Percentiles rank a stretch among this genome's conserved stretches.
These are phyloP conservation scores for Pagetopsis macropterus DNA, from an alignment of 2,797 vertebrate species.

Conservation along the genomic window DNA sequence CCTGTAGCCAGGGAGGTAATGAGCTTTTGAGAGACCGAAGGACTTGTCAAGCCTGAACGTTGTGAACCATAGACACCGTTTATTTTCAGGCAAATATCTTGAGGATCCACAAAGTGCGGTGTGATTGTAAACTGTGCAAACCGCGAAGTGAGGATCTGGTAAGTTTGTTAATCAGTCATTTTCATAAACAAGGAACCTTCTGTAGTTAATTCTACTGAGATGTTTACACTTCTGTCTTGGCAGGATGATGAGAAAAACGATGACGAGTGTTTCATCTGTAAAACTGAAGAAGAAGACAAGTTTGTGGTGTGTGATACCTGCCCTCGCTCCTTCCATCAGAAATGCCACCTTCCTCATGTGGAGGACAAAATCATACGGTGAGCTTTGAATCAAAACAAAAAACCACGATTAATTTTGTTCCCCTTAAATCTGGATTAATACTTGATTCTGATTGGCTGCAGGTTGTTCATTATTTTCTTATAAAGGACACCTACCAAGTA, in stretches of 20 bases:
- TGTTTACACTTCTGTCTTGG: not conserved
- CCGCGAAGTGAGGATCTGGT: constrained; percentile 39
- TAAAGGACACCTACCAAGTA: not conserved
- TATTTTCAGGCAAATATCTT: constrained; percentile 58
- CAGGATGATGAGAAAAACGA: constrained; percentile 77
- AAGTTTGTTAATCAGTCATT: constrained; percentile 15
- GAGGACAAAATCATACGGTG: constrained; percentile 36
- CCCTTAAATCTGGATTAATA: not conserved
- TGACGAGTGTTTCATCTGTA: constrained; percentile 76
- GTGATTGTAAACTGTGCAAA: constrained; percentile 53
- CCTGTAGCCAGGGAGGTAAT: not conserved
- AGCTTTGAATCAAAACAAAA: constrained; percentile 18
- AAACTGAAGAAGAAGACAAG: not conserved
- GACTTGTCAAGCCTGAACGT: not conserved
- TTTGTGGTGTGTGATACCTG: constrained; percentile 77
- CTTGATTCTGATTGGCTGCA: not conserved
- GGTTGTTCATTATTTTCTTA: not conserved
- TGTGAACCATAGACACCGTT: not conserved
- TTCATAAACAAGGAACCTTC: not conserved
- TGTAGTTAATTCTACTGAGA: not conserved
- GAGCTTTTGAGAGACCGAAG: too few relatives aligned
- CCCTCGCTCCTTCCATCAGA: constrained; percentile 78
- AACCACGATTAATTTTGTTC: too few relatives aligned
- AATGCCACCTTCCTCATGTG: constrained; percentile 77
- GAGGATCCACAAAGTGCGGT: constrained; percentile 45